Conservation (phyloP, 2,797 vertebrate genomes). For the Hapalemur alaotrensis region DNA sequence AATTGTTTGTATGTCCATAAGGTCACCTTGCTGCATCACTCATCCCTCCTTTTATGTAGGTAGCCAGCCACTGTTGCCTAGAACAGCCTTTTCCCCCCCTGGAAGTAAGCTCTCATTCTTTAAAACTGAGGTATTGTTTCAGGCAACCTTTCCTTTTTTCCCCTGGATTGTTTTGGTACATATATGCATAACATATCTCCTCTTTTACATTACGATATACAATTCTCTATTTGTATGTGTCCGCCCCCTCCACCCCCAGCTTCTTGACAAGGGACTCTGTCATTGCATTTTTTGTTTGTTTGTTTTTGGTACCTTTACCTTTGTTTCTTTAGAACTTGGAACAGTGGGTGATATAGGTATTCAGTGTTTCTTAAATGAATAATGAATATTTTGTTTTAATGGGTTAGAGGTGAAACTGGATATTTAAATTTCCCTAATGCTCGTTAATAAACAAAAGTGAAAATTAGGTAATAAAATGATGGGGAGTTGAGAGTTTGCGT, state of each 20-base stretch:
- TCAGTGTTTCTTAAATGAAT: neutral
- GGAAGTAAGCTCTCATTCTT: neutral
- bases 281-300: neutral
- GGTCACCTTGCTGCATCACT: neutral
- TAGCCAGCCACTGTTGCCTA: neutral
- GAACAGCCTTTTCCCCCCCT: neutral
- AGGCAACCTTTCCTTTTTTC: neutral
- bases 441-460: constrained; percentile 4
- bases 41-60: neutral
- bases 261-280: neutral
- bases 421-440: neutral
- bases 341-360: neutral
- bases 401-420: neutral
- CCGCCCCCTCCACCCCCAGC: neutral
- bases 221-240: neutral
- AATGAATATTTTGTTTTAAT: neutral
- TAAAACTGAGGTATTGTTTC: neutral
- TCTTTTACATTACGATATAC: neutral
- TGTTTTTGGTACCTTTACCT: neutral
- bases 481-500: neutral
- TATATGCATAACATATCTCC: neutral
- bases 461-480: neutral
- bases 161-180: neutral
- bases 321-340: constrained; percentile 15
- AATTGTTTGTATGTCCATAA: neutral